Percentiles rank a stretch among this genome's conserved stretches.
These are phyloP conservation scores for Rhopalosiphum padi DNA, from an alignment of 1,140 invertebrate genomes.

Conservation along the genomic window DNA sequence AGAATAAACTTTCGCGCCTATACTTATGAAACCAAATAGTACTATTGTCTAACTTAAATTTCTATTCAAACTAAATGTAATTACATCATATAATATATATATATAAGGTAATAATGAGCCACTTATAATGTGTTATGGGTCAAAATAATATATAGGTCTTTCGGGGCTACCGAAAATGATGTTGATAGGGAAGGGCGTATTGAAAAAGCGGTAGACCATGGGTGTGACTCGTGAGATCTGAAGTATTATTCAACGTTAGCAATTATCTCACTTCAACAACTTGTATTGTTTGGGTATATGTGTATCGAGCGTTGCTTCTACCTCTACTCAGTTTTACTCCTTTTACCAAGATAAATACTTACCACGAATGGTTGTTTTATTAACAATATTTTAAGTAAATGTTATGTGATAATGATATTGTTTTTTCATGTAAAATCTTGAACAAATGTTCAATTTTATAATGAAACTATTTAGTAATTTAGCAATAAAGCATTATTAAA, in stretches of 20 bases:
- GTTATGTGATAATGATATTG: neutral
- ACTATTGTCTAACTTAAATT: neutral
- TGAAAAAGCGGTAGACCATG: neutral
- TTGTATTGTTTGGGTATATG: neutral
- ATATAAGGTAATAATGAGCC: neutral
- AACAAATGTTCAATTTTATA: neutral
- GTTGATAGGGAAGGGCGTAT: neutral
- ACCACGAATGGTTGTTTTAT: neutral
- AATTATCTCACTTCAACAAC: conserved; percentile 39
- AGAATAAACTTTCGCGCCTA: neutral
- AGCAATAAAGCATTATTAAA: neutral
- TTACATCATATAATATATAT: neutral
- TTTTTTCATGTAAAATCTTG: neutral
- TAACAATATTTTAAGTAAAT: neutral
- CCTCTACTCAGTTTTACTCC: neutral
- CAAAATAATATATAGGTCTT: neutral
- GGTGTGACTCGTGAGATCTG: neutral
- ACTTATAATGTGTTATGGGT: neutral
- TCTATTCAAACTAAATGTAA: neutral
- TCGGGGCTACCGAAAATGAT: neutral
- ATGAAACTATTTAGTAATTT: neutral
- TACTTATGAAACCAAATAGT: neutral
- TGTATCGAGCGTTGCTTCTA: neutral
- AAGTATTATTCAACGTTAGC: conserved; percentile 10
- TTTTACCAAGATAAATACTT: neutral